Base-by-base conservation (phyloP, 2,888 invertebrate species). In the Leptinotarsa peninsularis region DNA sequence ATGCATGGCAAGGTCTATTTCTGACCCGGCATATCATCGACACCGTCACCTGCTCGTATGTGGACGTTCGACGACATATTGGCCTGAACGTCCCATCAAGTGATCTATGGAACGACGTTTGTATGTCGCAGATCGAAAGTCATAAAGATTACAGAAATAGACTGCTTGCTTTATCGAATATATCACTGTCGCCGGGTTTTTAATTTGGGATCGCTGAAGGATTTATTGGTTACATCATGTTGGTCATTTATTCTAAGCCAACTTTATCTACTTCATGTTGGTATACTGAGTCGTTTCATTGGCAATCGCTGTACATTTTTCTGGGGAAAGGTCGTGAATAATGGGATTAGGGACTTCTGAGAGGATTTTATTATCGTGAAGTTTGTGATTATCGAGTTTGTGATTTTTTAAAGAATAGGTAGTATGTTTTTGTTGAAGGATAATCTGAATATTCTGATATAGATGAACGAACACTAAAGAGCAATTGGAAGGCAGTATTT, bases 41-140 rank as follows among this genome's bases (percentile, higher is more conserved):
- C 71, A 71, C 76, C 76, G 80, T 81, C 80, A 81, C 81, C 83
- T 83, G 82, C 82, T 82, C 82, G 80, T 82, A 81, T 81, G 80
- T 74, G 82, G 80, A 81, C 78, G 79, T 79, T 79, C 78, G 81
- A 81, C 82, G 82, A 81, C 81, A 78, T 79, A 81, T 81, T 80
- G 79, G 80, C 80, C 80, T 80, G 78, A 73, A 77, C 74, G 78
- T 80, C 79, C 79, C 76, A 75, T 78, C 80, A 73, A 73, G 81
- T 83, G 82, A 83, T 83, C 81, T 83, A 83, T 83, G 78, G 82
- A 78, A 77, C 81, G 81, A 80, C 83, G 80, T 81, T 82, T 82
- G 79, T 80, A 75, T 67, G 74, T 77, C 75, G 79, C 77, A 79
- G 74, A 79, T 78, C 75, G 76, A 76, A 75, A 78, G 78, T 78